Evolutionary conservation across 2,113 vertebrate species (phyloP).

Genomic region (Heterocephalus glaber): DNA sequence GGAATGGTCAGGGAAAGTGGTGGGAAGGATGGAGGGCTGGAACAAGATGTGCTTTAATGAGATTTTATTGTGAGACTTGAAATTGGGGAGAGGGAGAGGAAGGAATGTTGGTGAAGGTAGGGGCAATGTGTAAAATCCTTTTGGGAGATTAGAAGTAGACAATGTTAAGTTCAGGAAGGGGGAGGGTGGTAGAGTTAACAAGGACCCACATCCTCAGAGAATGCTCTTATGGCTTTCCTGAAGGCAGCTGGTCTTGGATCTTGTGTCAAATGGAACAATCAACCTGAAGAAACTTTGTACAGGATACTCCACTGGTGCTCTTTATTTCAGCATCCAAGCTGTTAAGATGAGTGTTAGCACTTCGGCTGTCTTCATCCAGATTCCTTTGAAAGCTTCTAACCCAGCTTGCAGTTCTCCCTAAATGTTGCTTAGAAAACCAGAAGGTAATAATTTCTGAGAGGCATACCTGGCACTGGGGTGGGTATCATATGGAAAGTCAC

Average conservation of each 20-base stretch:
- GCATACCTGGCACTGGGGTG: background rate
- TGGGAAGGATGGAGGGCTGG: background rate
- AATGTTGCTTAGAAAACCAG: background rate
- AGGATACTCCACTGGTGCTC: background rate
- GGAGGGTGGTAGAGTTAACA: background rate
- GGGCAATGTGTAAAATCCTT: background rate
- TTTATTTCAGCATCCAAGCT: slow-evolving; percentile 36
- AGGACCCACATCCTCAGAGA: background rate
- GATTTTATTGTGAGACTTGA: background rate
- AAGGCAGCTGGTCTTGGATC: slow-evolving; percentile 5
- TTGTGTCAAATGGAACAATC: background rate
- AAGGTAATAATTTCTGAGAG: slow-evolving; percentile 35
- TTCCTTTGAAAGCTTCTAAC: slow-evolving; percentile 7
- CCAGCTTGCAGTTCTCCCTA: background rate
- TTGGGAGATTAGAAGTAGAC: background rate
- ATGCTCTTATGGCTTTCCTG: background rate
- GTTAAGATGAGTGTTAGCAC: background rate
- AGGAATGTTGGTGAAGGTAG: background rate
- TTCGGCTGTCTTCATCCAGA: slow-evolving; percentile 23
- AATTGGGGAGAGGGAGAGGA: background rate
- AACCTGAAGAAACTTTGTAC: background rate
- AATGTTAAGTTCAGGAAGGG: background rate
- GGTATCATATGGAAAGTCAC: background rate
- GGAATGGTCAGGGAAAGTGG: background rate
- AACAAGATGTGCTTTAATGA: background rate